Base-by-base conservation (phyloP, 2,113 vertebrate genomes). In the Eulemur rufifrons region DNA sequence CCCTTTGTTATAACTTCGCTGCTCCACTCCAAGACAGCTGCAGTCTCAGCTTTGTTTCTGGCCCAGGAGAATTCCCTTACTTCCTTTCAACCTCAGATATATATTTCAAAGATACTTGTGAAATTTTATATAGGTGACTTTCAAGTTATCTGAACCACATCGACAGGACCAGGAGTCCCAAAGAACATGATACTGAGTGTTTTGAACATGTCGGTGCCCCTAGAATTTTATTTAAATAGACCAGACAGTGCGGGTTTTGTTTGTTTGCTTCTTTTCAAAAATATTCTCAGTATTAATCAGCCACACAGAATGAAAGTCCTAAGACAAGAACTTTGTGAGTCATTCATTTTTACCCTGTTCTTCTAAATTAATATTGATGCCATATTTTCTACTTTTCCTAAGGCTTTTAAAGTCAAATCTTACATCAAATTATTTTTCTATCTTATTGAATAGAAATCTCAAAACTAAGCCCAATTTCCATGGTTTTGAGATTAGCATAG, bases 391-490 rank as follows among this genome's bases (percentile, higher is more conserved):
- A n/a, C 10, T 42, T 97, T 80, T 94, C 8, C 64, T 61, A 80
- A 92, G 50, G 37, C 12, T 52, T 77, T 86, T 52, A 56, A 73
- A 39, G 89, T 76, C 6, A 21, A 92, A 15, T 76, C 2, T 15
- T 80, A 39, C 91, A 9, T 13, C 21, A 0, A 17, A 56, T 52
- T 81, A 78, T 54, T 85, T 89, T 92, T 92, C 50, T 81, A 25
- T n/a, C 10, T 93, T 92, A 47, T 34, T 34, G 47, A 97, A 85
- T 0, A 94, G 27, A 94, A 95, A 88, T 93, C 27, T 68, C 50
- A 91, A 86, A 96, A 91, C 34, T 3, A 63, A 94, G 71, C 59
- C 78, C 90, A 54, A 45, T 92, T 95, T 89, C 95, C 69, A 34
- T 82, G 56, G 59, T 54, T 45, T 76, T 80, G 61, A 78, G 45